Evolutionary conservation across 2,113 vertebrate species (phyloP).

Genomic region (Galemys pyrenaicus): DNA sequence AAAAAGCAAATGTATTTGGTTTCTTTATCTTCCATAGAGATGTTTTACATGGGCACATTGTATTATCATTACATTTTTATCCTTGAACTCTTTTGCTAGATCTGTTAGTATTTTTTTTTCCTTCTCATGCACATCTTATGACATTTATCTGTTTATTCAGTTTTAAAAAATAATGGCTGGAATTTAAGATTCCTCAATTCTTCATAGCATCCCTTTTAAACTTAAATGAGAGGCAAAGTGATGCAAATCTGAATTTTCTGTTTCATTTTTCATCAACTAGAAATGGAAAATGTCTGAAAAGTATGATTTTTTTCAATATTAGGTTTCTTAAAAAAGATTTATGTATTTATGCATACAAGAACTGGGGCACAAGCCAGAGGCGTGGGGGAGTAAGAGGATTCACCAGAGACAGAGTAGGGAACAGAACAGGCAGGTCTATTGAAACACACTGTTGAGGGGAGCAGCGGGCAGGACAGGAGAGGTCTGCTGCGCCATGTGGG

Average conservation of each 20-base stretch:
- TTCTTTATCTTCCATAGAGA: background rate
- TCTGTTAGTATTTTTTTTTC: background rate
- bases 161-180: background rate
- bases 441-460: too few relatives aligned
- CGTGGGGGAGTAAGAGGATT: too few relatives aligned
- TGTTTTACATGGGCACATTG: background rate
- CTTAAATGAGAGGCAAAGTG: too few relatives aligned
- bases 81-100: background rate
- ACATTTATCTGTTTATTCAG: background rate
- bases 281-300: background rate
- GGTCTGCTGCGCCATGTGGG: too few relatives aligned
- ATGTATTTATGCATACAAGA: too few relatives aligned
- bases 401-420: too few relatives aligned
- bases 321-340: too few relatives aligned
- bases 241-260: background rate
- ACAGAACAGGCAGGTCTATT: too few relatives aligned
- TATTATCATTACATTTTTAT: background rate
- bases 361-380: too few relatives aligned
- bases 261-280: background rate
- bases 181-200: background rate
- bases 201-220: background rate
- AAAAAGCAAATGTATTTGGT: background rate
- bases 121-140: background rate
- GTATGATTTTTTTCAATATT: background rate
- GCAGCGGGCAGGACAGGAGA: too few relatives aligned